Evolutionary conservation across 1,140 invertebrate genomes (phyloP).

Genomic region (Drosophila rufa): DNA sequence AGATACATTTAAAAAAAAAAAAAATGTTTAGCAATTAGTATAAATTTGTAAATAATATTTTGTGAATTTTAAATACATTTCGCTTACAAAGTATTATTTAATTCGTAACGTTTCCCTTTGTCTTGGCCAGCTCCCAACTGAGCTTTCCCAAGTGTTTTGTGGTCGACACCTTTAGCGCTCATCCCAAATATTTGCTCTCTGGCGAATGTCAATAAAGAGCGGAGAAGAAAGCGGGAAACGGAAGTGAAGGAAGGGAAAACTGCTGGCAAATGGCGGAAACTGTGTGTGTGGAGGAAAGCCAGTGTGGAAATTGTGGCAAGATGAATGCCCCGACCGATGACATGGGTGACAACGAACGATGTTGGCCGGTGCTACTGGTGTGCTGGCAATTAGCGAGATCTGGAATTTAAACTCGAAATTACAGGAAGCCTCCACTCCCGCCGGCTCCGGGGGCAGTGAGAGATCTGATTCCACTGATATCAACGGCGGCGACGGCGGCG

Average conservation of each 20-base stretch:
- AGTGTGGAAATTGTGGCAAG: conserved; percentile 26
- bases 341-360: background rate
- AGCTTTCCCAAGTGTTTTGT: conserved; percentile 19
- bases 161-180: conserved; percentile 65
- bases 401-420: conserved; percentile 29
- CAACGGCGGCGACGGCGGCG: background rate
- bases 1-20: background rate
- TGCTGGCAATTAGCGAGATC: conserved; percentile 25
- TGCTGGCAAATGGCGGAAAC: conserved; percentile 24
- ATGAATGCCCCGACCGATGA: conserved; percentile 20
- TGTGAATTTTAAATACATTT: too few relatives aligned
- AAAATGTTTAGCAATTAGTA: background rate
- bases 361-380: background rate
- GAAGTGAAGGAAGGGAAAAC: conserved; percentile 6
- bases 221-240: conserved; percentile 34
- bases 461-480: conserved; percentile 17
- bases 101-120: background rate
- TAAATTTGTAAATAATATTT: background rate
- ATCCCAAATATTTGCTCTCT: conserved; percentile 69
- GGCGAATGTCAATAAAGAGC: conserved; percentile 62
- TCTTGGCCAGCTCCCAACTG: background rate
- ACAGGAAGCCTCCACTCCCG: background rate
- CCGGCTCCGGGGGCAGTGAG: background rate
- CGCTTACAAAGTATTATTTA: background rate
- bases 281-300: background rate